Evolutionary conservation across 2,797 vertebrate species (phyloP).

Genomic region (Phataginus tricuspis): DNA sequence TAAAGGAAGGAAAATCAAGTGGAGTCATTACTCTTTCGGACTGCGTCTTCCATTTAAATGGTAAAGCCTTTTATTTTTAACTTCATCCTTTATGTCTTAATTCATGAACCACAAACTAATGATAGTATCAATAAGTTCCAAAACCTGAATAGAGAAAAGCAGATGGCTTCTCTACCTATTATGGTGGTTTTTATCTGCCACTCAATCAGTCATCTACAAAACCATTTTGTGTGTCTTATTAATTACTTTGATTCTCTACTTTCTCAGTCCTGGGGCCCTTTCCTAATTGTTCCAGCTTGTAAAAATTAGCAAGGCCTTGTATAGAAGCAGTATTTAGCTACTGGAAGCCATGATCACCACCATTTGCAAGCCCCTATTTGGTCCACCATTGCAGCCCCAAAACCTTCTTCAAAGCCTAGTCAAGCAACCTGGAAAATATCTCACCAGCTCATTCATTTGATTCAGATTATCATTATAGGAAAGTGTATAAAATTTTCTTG

Average conservation of each 20-base stretch:
- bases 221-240: not conserved
- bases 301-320: not conserved
- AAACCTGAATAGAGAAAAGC: constrained; percentile 1
- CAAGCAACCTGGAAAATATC: constrained; percentile 3
- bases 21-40: not conserved
- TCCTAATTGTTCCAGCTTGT: not conserved
- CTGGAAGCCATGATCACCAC: not conserved
- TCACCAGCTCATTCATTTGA: not conserved
- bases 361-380: not conserved
- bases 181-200: not conserved
- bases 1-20: constrained; percentile 4
- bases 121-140: not conserved
- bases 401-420: not conserved
- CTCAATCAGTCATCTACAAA: not conserved
- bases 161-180: not conserved
- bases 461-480: not conserved
- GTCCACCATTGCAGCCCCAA: not conserved
- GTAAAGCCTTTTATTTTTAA: not conserved
- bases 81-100: not conserved
- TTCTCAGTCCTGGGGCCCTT: not conserved
- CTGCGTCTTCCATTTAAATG: not conserved
- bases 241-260: not conserved
- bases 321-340: not conserved
- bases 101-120: constrained; percentile 25
- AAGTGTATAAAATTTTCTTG: not conserved